Conservation (phyloP, 2,797 vertebrate genomes). For the Martes flavigula region DNA sequence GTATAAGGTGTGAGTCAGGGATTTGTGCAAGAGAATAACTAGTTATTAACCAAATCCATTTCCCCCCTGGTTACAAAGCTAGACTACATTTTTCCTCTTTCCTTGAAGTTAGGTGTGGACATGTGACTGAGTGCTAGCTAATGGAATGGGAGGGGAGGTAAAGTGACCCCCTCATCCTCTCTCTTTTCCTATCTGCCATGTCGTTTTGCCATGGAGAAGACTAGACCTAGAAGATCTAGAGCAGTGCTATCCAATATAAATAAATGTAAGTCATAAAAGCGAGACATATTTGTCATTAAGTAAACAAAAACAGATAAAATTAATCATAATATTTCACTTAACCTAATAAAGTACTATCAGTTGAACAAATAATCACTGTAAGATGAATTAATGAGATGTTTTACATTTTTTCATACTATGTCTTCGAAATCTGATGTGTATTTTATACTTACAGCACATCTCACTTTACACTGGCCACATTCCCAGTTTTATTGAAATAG, state of each 20-base stretch:
- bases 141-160: not conserved
- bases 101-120: not conserved
- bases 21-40: not conserved
- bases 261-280: not conserved
- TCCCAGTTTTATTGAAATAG: not conserved
- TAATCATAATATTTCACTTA: not conserved
- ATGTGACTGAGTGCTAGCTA: not conserved
- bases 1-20: not conserved
- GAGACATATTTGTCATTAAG: not conserved
- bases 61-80: not conserved
- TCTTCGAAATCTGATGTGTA: not conserved
- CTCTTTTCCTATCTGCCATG: not conserved
- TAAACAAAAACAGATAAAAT: not conserved
- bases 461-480: not conserved
- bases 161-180: not conserved
- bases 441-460: not conserved
- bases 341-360: not conserved
- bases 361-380: not conserved
- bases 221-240: not conserved
- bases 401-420: not conserved
- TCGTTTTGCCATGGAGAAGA: not conserved
- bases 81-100: not conserved
- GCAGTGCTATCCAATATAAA: not conserved
- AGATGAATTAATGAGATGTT: not conserved
- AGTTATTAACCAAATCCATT: not conserved